Evolutionary conservation across 2,113 vertebrate species (phyloP), one percentile per base, ranked within the genome.

Genomic region (Amphiprion ocellaris): DNA sequence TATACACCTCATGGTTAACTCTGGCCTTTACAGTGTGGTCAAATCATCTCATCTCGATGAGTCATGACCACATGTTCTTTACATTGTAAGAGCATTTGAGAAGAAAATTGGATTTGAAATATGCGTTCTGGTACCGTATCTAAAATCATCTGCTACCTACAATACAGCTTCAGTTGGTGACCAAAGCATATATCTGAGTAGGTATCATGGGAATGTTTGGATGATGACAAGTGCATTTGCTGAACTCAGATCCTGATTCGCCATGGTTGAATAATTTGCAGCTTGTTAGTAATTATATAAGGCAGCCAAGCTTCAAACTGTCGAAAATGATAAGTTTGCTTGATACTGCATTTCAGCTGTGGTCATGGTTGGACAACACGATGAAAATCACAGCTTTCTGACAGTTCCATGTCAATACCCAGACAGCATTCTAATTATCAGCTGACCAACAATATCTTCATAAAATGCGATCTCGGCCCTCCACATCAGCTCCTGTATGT

Each of bases 301-400:
- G 41, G 37, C 46, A 79, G 41, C 64, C 19, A 52, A 24, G 56
- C 37, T 71, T 68, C 49, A 62, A 74, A 69, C 41, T 16, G 23
- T n/a, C 62, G 41, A 79, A 60, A 77, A 69, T 64, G 5, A 79
- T 82, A 52, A 33, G 49, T 72, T 69, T 81, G 41, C 64, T 41
- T 23, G 14, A 77, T 61, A 23, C 47, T 62, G 28, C 59, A 53
- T 14, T 44, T 68, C 50, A 50, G 58, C 62, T 75, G 50, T 64
- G 61, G 49, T 79, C 50, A 67, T 52, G 37, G 44, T 17, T 60
- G 61, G 65, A 77, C 73, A 80, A 44, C 41, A 56, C 58, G 41
- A 58, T 52, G 44, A 47, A 39, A 62, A 64, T 41, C 26, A 47
- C 19, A 54, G 46, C 56, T 50, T 69, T 55, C 63, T 74, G 63